Evolutionary conservation across 2,888 invertebrate genomes (phyloP).

Genomic region (Teinopalpus imperialis): DNA sequence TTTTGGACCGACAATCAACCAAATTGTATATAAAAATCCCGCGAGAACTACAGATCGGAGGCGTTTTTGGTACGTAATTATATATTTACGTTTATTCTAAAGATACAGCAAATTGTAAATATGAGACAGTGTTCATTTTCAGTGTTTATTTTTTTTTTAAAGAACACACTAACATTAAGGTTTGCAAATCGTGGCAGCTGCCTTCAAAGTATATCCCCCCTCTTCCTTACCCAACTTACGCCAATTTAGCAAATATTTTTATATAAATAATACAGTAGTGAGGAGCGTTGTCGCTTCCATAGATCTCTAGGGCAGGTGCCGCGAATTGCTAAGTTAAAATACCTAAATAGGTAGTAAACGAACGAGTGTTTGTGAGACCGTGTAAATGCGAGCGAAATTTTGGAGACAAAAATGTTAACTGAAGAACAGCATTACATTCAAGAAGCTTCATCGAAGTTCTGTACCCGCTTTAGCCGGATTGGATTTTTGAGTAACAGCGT

Average conservation of each 20-base stretch:
- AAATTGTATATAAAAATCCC: constrained; percentile 56
- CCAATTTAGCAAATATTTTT: constrained; percentile 41
- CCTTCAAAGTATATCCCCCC: not conserved
- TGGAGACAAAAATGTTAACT: constrained; percentile 61
- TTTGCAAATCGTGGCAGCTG: constrained; percentile 48
- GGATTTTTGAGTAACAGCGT: too few relatives aligned
- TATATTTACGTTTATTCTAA: constrained; percentile 59
- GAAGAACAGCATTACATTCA: too few relatives aligned
- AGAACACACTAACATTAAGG: constrained; percentile 56
- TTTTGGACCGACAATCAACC: constrained; percentile 39
- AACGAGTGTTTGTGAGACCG: constrained; percentile 33
- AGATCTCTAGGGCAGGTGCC: constrained; percentile 10
- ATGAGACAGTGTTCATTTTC: constrained; percentile 72
- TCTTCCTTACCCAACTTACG: not conserved
- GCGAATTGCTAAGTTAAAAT: constrained; percentile 3
- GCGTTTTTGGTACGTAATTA: constrained; percentile 44
- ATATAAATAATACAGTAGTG: constrained; percentile 33
- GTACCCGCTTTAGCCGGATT: too few relatives aligned
- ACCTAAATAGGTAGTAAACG: constrained; percentile 18
- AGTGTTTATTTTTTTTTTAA: constrained; percentile 76
- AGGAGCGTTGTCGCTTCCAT: constrained; percentile 2
- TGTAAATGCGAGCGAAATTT: constrained; percentile 36
- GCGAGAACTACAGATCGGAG: constrained; percentile 35
- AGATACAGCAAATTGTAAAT: constrained; percentile 64
- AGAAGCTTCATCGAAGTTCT: too few relatives aligned